Base-by-base conservation (phyloP, 2,113 vertebrate species). In the Dascyllus trimaculatus region DNA sequence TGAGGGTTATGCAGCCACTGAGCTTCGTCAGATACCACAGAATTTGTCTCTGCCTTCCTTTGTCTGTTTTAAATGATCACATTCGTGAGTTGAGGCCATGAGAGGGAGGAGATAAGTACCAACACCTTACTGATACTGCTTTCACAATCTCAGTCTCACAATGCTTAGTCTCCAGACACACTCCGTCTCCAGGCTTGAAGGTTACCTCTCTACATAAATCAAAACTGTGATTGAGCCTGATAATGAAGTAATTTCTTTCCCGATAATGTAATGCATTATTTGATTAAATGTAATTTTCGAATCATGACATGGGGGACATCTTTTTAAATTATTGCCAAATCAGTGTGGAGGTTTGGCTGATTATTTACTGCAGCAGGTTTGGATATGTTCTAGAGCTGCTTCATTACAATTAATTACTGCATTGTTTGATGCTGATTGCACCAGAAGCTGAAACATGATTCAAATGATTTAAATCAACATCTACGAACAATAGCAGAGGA, bases 341-440 rank as follows among this genome's bases (percentile, higher is more conserved):
- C 19, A 63, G 51, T 6, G 17, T 45, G 24, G 32, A 59, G 66
- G 26, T 59, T 63, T 45, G 21, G 61, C 26, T 19, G 75, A 14
- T 7, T 1, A 75, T 71, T 61, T 22, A 53, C 43, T 43, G 2
- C 17, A 77, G 43, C 57, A 63, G n/a, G 32, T 58, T 5, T 49
- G 48, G 65, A 70, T 22, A 35, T 25, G 7, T 40, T 18, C 63
- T 5, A 8, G 19, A 43, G 38, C 49, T 1, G 45, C 54, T 71
- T 81, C 13, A 84, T 68, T 61, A 26, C 11, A 32, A 73, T 71
- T 29, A 32, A 71, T 68, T 46, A 65, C n/a, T 46, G 18, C 7
- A 65, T 49, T 38, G 54, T 71, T 24, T 54, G 59, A 51, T 0
- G 1, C 4, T 46, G 43, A 73, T 53, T 53, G 40, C 15, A 51